phyloP scores from a whole-genome alignment of 2,113 vertebrate genomes.

The Micronycteris hirsuta region DNA sequence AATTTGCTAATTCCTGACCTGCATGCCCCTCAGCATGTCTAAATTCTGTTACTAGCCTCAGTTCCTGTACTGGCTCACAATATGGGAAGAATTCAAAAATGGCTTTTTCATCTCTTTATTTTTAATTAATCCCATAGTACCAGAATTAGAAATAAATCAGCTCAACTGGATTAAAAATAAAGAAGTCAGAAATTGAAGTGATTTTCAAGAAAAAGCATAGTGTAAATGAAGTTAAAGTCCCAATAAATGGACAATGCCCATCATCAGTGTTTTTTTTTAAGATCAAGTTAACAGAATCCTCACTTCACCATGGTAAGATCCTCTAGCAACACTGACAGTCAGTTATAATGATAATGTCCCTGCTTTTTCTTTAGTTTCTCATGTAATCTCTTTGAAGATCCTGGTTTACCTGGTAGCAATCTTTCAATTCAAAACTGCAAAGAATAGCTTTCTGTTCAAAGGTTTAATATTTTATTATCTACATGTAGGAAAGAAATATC shows the following conservation, averaged over 20 bases:
- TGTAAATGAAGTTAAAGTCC: neutral
- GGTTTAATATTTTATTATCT: neutral
- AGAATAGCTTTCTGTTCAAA: neutral
- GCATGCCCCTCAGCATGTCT: neutral
- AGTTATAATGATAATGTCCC: neutral
- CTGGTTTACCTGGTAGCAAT: neutral
- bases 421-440: neutral
- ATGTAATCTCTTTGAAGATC: neutral
- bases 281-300: neutral
- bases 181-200: neutral
- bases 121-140: neutral
- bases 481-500: neutral
- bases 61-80: neutral
- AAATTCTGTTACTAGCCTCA: conserved; percentile 10
- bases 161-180: neutral
- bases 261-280: neutral
- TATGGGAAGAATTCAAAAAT: neutral
- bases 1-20: conserved; percentile 27
- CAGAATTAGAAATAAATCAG: neutral
- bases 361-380: neutral
- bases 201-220: neutral
- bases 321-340: neutral
- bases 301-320: neutral
- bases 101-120: neutral
- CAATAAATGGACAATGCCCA: neutral